Percentiles rank a stretch among this genome's conserved stretches.
phyloP scores from a whole-genome alignment of 2,888 invertebrate species.

The Drosophila colorata region DNA sequence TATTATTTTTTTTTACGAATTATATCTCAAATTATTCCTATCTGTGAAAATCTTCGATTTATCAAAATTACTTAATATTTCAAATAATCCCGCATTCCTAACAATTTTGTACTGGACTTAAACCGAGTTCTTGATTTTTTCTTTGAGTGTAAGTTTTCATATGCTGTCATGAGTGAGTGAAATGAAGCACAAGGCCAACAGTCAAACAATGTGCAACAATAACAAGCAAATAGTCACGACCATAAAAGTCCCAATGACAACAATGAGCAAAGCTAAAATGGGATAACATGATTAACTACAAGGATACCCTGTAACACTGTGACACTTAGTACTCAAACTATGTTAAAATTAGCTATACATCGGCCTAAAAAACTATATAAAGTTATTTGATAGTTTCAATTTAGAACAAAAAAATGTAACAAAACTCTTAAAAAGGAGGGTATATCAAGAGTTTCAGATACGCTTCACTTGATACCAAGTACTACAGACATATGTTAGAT shows the following conservation, averaged over 20 bases:
- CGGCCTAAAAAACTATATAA: not conserved
- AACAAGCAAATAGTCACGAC: slow-evolving; percentile 22
- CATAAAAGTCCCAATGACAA: slow-evolving; percentile 9
- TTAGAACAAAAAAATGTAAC: not conserved
- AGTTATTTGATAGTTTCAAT: not conserved
- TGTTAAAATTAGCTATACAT: no score
- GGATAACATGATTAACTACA: not conserved
- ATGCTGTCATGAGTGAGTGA: slow-evolving; percentile 10
- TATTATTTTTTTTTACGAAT: no score
- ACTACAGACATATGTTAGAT: slow-evolving; percentile 1
- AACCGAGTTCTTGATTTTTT: not conserved
- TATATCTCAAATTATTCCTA: no score
- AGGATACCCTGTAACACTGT: slow-evolving; percentile 28
- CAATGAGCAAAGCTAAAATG: not conserved
- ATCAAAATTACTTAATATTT: no score
- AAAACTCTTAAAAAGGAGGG: not conserved
- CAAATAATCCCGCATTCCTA: no score
- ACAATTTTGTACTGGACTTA: no score
- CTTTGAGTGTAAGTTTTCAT: slow-evolving; percentile 2
- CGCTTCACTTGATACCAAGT: not conserved
- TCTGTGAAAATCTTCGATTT: no score
- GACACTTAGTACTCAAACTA: not conserved
- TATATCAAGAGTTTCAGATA: not conserved
- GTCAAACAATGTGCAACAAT: slow-evolving; percentile 45
- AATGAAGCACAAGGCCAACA: slow-evolving; percentile 52